Evolutionary conservation across 2,113 vertebrate species (phyloP), one percentile per base, ranked within the genome.

Genomic region (Mionectes macconnelli): DNA sequence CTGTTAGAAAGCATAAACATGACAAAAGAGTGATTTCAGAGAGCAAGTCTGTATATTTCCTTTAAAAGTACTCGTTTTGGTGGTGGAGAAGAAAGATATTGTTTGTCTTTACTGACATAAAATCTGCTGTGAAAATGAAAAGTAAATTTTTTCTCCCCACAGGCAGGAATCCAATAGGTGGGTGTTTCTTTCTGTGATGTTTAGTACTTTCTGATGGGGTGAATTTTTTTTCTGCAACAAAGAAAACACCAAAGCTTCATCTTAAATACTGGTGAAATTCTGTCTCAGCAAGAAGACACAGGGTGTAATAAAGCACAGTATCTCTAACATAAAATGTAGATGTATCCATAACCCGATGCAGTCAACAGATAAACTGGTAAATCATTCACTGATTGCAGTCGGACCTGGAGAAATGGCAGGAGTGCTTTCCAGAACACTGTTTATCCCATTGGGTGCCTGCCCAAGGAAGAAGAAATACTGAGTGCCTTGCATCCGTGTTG

Each of bases 71-170:
- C 33, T 84, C 24, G 37, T 87, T 88, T 63, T 72, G 37, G 31
- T 84, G 33, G 12, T 37, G 11, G 28, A 90, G 68, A 40, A 90
- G 74, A 75, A 81, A 42, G 13, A 59, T 89, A 63, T 28, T 90
- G 24, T 47, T 87, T 93, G 56, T 57, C 33, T 94, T 91, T 68
- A 68, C 60, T 85, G 37, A 73, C 31, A 52, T 53, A 80, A 90
- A 87, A 78, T 79, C 53, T 83, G 42, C 78, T 85, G 53, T 84
- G 72, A 89, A 90, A 96, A 94, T 63, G 49, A 57, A 90, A 92
- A 86, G 11, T 90, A 74, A 89, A 81, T 66, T 88, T 85, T 39
- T 66, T 57, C 70, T 90, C 30, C 63, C 63, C 33, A 70, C 55
- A 86, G 85, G 76, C 60, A 90, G 59, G 37, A 88, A 50, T 11